Evolutionary conservation across 2,888 invertebrate species (phyloP), one percentile per base, ranked within the genome.

Genomic region (Aleiodes testaceus): DNA sequence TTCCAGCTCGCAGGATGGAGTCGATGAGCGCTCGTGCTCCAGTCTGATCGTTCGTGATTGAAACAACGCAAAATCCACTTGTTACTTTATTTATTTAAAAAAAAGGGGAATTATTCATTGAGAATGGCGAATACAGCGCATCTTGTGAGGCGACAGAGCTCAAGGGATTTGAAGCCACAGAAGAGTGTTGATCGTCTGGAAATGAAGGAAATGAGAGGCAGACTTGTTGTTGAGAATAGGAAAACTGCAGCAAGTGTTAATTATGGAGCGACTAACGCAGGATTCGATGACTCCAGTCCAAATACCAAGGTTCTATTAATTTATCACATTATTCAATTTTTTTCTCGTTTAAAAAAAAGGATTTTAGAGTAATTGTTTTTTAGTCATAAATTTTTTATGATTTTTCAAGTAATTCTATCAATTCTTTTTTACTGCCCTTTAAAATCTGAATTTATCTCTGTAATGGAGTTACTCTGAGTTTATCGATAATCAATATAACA

Each of bases 111-210:
- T 26, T 5, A 26, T 26, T 70, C 42, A 70, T 67, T 71, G 55
- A 20, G 42, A 82, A 96, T 96, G 96, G 96, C 96, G 83, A 96
- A 96, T 88, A 95, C 96, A 79, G 95, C 95, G 70, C 96, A 96
- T 88, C 90, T 96, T 85, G 92, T 96, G 84, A 91, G 96, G 79
- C 91, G 96, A 70, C 96, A 96, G 88, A 96, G 96, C 87, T 96
- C 96, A 72, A 91, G 95, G 78, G 96, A 96, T 83, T 90, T 95
- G 59, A 92, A 93, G 83, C 90, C 90, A 50, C 95, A 95, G 87
- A 92, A 93, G 76, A 95, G 95, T 65, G 88, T 96, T 80, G 96
- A 96, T 85, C 92, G 95, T 63, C 90, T 96, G 85, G 97, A 97
- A 84, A 91, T 97, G 90, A 93, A 94, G 77, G 96, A 97, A 86